Conservation (phyloP, 1,140 invertebrate species). For the Elysia chlorotica region DNA sequence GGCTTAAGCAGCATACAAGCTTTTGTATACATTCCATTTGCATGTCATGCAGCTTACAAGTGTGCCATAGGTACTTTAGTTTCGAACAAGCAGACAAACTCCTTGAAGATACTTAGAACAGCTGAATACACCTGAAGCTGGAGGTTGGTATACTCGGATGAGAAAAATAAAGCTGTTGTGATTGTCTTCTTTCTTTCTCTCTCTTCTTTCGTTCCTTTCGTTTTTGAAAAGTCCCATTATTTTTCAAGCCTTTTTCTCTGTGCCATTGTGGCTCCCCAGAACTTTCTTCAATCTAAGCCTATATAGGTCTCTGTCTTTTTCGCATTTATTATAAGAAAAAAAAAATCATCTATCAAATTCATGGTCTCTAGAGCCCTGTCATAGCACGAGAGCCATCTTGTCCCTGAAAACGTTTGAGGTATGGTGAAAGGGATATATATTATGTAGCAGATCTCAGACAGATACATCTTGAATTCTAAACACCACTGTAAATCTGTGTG, state of each 20-base stretch:
- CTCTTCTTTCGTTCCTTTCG: slow-evolving; percentile 25
- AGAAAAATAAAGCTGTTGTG: slow-evolving; percentile 18
- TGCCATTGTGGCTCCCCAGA: background rate
- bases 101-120: slow-evolving; percentile 29
- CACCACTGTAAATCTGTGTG: slow-evolving; percentile 45
- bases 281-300: background rate
- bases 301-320: slow-evolving; percentile 4
- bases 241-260: slow-evolving; percentile 13
- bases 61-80: slow-evolving; percentile 30
- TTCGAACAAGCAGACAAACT: slow-evolving; percentile 30
- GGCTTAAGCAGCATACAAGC: slow-evolving; percentile 31
- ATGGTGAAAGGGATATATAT: slow-evolving; percentile 31
- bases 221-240: slow-evolving; percentile 13
- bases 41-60: slow-evolving; percentile 26
- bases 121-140: slow-evolving; percentile 17
- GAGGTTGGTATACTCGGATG: slow-evolving; percentile 18
- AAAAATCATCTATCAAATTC: slow-evolving; percentile 28
- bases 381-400: slow-evolving; percentile 41
- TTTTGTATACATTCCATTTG: slow-evolving; percentile 24
- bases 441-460: slow-evolving; percentile 36
- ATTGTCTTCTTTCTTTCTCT: slow-evolving; percentile 26
- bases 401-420: slow-evolving; percentile 30
- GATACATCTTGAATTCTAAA: slow-evolving; percentile 25
- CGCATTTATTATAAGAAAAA: slow-evolving; percentile 31
- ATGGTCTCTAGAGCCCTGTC: slow-evolving; percentile 30